phyloP scores from a whole-genome alignment of 2,888 invertebrate genomes.

The Neuroscelio doddi region DNA sequence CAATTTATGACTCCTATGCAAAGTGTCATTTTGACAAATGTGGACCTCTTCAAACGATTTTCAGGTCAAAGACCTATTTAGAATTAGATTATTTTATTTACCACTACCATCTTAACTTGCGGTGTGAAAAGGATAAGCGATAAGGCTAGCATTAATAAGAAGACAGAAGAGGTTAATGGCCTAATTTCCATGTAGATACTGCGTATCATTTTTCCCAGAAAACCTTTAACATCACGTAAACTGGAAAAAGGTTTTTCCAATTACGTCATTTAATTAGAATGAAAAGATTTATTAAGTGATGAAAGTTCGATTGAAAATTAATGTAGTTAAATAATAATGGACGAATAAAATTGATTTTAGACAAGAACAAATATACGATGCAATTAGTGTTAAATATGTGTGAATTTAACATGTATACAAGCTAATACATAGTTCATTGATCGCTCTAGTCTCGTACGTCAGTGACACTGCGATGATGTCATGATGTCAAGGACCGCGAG shows the following conservation, averaged over 20 bases:
- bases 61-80: slow-evolving; percentile 20
- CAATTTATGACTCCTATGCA: background rate
- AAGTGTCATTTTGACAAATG: slow-evolving; percentile 3
- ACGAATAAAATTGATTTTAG: background rate
- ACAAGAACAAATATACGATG: background rate
- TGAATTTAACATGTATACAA: slow-evolving; percentile 4
- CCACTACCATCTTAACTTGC: slow-evolving; percentile 2
- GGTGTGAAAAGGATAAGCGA: slow-evolving; percentile 3
- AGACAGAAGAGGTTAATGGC: slow-evolving; percentile 31
- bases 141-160: slow-evolving; percentile 18
- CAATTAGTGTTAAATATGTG: slow-evolving; percentile 17
- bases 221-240: too few relatives aligned
- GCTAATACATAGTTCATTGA: slow-evolving; percentile 18
- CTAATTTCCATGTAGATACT: slow-evolving; percentile 3
- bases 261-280: too few relatives aligned
- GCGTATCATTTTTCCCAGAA: slow-evolving; percentile 1
- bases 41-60: slow-evolving; percentile 9
- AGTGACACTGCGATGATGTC: slow-evolving; percentile 36
- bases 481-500: slow-evolving; percentile 48
- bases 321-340: too few relatives aligned
- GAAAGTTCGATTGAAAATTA: too few relatives aligned
- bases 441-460: slow-evolving; percentile 5
- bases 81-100: slow-evolving; percentile 34
- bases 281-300: too few relatives aligned
- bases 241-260: too few relatives aligned